A percentile compares a stretch with the other conserved stretches of the same genome.
phyloP scores from a whole-genome alignment of 2,888 invertebrate species.

The Ditylenchus weischeri region DNA sequence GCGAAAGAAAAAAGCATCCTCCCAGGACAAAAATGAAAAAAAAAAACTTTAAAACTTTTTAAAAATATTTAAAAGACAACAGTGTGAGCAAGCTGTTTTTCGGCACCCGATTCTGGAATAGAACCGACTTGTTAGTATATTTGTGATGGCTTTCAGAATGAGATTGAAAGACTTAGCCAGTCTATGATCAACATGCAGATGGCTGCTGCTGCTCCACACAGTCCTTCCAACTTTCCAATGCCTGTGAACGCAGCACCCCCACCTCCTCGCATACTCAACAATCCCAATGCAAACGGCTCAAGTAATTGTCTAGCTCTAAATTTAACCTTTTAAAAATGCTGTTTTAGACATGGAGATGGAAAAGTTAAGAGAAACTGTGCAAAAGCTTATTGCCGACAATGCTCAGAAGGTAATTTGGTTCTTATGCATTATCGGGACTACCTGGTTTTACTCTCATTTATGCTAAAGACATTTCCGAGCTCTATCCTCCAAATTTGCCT shows the following conservation, averaged over 20 bases:
- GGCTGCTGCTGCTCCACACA: not conserved
- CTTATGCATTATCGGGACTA: no score
- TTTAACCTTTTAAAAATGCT: not conserved
- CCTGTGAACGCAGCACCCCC: not conserved
- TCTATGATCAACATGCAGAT: constrained; percentile 36
- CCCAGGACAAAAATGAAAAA: no score
- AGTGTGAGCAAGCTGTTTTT: no score
- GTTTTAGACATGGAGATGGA: constrained; percentile 62
- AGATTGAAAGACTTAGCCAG: constrained; percentile 36
- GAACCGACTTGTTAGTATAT: no score
- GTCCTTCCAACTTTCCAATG: not conserved
- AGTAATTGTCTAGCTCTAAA: not conserved
- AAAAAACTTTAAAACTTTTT: no score
- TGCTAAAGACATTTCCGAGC: no score
- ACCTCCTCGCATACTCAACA: not conserved
- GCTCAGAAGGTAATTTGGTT: constrained; percentile 60
- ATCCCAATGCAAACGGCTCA: not conserved
- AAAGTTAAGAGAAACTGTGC: constrained; percentile 62
- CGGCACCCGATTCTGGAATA: no score
- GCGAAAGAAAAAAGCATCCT: no score
- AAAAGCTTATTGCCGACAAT: constrained; percentile 62
- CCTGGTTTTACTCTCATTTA: no score
- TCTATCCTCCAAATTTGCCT: no score
- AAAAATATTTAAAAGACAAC: no score
- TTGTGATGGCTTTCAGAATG: constrained; percentile 24